Evolutionary conservation across 1,140 invertebrate species (phyloP).

Genomic region (Acyrthosiphon pisum): DNA sequence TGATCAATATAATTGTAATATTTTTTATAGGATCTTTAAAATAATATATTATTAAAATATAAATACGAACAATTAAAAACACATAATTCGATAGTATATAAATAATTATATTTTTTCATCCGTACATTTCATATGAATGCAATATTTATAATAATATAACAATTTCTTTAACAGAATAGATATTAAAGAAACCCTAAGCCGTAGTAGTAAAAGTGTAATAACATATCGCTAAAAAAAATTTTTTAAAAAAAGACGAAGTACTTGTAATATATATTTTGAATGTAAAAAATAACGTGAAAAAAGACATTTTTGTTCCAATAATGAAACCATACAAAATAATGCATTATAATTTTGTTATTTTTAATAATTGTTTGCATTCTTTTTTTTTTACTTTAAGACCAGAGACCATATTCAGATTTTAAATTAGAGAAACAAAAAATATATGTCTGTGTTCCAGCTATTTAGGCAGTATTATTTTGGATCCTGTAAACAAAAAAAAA

Average conservation of each 20-base stretch:
- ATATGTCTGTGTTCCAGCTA: slow-evolving; percentile 30
- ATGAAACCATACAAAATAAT: slow-evolving; percentile 52
- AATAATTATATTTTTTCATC: slow-evolving; percentile 57
- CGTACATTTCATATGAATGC: slow-evolving; percentile 43
- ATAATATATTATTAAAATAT: slow-evolving; percentile 37
- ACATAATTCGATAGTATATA: slow-evolving; percentile 52
- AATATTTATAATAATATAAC: slow-evolving; percentile 53
- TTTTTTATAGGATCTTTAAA: slow-evolving; percentile 38
- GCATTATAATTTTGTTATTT: slow-evolving; percentile 31
- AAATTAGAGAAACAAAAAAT: slow-evolving; percentile 40
- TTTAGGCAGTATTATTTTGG: slow-evolving; percentile 30
- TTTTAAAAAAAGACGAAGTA: slow-evolving; percentile 34
- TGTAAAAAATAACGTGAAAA: slow-evolving; percentile 53
- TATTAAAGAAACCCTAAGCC: slow-evolving; percentile 56
- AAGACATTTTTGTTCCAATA: slow-evolving; percentile 50
- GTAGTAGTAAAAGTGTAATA: slow-evolving; percentile 54
- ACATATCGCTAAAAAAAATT: slow-evolving; percentile 44
- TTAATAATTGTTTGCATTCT: slow-evolving; percentile 24
- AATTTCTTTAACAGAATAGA: slow-evolving; percentile 55
- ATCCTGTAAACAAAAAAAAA: slow-evolving; percentile 42
- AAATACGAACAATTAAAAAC: slow-evolving; percentile 41
- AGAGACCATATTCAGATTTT: slow-evolving; percentile 24
- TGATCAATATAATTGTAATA: slow-evolving; percentile 36
- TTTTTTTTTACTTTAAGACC: slow-evolving; percentile 1
- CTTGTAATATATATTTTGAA: slow-evolving; percentile 52